A percentile compares a stretch with the other conserved stretches of the same genome.
These are phyloP conservation scores for Camponotus fellah DNA, from an alignment of 2,888 invertebrate genomes.

Conservation along the genomic window DNA sequence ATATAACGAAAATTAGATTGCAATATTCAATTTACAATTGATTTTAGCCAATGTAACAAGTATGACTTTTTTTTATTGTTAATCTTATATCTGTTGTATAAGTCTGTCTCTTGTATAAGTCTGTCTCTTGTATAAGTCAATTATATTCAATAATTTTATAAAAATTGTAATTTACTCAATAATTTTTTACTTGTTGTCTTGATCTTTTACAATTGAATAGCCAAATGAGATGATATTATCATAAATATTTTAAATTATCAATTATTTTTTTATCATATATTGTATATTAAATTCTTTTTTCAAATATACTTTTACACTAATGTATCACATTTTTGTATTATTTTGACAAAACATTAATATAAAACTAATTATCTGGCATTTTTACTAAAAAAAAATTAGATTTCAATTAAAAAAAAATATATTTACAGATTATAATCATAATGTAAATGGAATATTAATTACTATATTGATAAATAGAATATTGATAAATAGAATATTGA, in stretches of 20 bases:
- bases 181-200: neutral
- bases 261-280: neutral
- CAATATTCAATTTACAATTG: neutral
- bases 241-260: neutral
- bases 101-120: neutral
- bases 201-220: constrained; percentile 13
- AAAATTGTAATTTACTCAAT: neutral
- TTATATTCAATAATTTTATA: neutral
- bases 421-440: neutral
- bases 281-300: neutral
- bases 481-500: too few species aligned
- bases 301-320: neutral
- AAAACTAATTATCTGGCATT: too few species aligned
- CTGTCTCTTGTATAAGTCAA: neutral
- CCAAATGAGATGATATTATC: neutral
- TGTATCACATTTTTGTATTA: constrained; percentile 1
- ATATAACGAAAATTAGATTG: neutral
- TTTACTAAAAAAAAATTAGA: neutral
- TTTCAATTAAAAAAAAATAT: neutral
- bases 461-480: neutral
- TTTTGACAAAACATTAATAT: neutral
- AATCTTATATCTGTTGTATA: constrained; percentile 5
- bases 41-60: neutral
- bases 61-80: neutral
- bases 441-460: too few species aligned